Percentiles rank a stretch among this genome's conserved stretches.
phyloP scores from a whole-genome alignment of 2,797 vertebrate species.

The Numenius phaeopus region DNA sequence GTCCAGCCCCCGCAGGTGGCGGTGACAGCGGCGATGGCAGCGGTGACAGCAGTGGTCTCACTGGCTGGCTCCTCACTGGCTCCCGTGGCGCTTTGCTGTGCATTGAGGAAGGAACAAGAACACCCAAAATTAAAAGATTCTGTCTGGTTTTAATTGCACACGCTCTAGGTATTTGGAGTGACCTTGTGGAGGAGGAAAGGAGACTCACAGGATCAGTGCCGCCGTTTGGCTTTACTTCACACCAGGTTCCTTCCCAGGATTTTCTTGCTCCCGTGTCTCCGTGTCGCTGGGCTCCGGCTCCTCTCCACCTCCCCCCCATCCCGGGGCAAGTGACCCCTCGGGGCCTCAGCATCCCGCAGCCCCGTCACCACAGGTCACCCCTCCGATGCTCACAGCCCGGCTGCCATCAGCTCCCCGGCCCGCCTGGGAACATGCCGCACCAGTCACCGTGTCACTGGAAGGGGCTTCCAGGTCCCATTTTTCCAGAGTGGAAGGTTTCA shows the following conservation, averaged over 20 bases:
- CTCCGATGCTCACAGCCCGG: neutral
- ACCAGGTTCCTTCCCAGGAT: neutral
- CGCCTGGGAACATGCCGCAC: neutral
- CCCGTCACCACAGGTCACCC: fast-evolving
- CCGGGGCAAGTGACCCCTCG: neutral
- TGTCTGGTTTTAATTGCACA: neutral
- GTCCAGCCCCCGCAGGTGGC: conserved; percentile 81
- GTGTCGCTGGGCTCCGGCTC: neutral
- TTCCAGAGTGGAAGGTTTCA: neutral
- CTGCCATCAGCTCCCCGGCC: neutral
- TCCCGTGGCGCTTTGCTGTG: neutral
- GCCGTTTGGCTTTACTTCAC: neutral
- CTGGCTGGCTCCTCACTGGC: conserved; percentile 68
- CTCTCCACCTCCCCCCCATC: neutral
- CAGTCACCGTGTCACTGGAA: neutral
- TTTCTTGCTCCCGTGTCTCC: fast-evolving
- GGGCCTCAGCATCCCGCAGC: neutral
- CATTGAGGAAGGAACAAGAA: neutral
- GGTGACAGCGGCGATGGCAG: neutral
- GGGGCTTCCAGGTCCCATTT: neutral
- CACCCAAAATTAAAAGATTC: neutral
- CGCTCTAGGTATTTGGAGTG: neutral
- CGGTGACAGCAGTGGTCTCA: neutral
- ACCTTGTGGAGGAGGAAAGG: neutral
- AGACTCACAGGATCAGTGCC: neutral